phyloP scores from a whole-genome alignment of 2,113 vertebrate species.

The Nothobranchius furzeri region DNA sequence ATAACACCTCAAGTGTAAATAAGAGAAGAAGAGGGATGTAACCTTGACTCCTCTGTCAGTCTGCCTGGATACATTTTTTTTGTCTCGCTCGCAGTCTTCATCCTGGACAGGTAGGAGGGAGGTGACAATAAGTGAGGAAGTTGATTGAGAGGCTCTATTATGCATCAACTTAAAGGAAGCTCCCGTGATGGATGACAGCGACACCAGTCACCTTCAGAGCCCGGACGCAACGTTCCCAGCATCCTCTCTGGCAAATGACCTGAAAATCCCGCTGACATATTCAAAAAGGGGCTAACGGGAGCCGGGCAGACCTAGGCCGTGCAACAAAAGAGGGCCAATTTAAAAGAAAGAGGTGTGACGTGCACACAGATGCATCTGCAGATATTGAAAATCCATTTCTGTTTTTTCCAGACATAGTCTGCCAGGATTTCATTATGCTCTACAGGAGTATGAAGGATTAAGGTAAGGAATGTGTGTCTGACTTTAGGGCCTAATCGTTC shows the following conservation, averaged over 20 bases:
- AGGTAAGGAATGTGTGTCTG: constrained; percentile 63
- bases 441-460: constrained; percentile 50
- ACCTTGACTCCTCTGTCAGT: constrained; percentile 91
- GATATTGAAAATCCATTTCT: constrained; percentile 80
- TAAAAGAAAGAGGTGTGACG: constrained; percentile 45
- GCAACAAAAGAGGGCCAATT: constrained; percentile 61
- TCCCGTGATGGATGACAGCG: constrained; percentile 94
- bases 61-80: constrained; percentile 20
- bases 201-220: constrained; percentile 97
- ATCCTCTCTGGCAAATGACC: constrained; percentile 98
- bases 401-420: constrained; percentile 47
- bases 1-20: constrained; percentile 86
- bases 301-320: constrained; percentile 49
- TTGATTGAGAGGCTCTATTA: constrained; percentile 99
- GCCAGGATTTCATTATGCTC: constrained; percentile 56
- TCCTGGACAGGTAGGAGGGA: constrained; percentile 75
- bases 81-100: constrained; percentile 57
- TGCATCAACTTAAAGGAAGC: constrained; percentile 99
- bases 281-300: constrained; percentile 77
- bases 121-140: constrained; percentile 92
- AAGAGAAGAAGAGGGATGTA: constrained; percentile 87
- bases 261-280: constrained; percentile 99
- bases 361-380: constrained; percentile 48
- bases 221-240: constrained; percentile 81
- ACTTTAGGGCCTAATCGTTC: constrained; percentile 72